Evolutionary conservation across 1,140 invertebrate species (phyloP), one percentile per base, ranked within the genome.

Genomic region (Campoletis sonorensis): DNA sequence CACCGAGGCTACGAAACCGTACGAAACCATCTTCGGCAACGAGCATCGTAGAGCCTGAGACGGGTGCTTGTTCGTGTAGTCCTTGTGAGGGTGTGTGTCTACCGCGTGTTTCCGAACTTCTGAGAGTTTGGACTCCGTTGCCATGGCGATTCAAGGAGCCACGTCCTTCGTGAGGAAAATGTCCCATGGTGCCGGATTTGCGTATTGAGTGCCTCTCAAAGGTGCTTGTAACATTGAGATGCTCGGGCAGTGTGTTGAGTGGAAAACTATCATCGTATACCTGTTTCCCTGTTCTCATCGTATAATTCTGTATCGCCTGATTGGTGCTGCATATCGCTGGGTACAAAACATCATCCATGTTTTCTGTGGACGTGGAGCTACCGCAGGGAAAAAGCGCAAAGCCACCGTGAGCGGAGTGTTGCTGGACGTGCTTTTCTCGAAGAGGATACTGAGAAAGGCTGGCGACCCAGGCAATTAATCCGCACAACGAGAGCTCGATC

Each of bases 21-120:
- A 97, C 95, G 88, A 97, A 97, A 1, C 96, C 96, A 84, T 97
- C 95, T 85, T 97, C 96, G 82, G 96, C 96, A 7, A 97, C 96
- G 64, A 97, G 91, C 96, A 97, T 97, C 70, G 91, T 92, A 26
- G 91, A 91, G 8, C 91, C 91, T 1, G 91, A 92, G 45, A 89
- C 91, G 15, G 88, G 89, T 51, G 86, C 87, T 81, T 86, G 87
- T 81, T 89, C 91, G 76, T 88, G 88, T 70, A 88, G 49, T 45
- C 85, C 84, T 64, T 87, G 85, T 49, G 86, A 83, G 5, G 87
- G 88, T 61, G 89, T 90, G 37, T 88, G 88, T 45, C 90, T 87
- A 26, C 86, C 88, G 0, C 87, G 82, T 18, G 71, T 86, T 54
- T 90, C 87, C 1, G 88, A 85, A 71, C 86, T 88, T 27, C 87